A percentile compares a stretch with the other conserved stretches of the same genome.
Conservation (phyloP, 2,113 vertebrate species). For the Oryzias celebensis region DNA sequence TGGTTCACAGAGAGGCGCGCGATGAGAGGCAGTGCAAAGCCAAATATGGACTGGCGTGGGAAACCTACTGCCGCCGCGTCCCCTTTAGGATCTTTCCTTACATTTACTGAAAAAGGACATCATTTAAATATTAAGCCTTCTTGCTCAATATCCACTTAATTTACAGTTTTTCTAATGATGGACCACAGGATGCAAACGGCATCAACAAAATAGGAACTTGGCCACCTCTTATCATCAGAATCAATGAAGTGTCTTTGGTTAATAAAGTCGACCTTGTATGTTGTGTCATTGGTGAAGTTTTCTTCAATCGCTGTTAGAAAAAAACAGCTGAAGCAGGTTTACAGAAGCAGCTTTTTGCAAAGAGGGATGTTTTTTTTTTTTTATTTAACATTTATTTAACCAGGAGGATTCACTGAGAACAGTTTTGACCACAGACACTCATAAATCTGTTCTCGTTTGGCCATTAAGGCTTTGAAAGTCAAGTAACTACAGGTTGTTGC, state of each 20-base stretch:
- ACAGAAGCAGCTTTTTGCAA: neutral
- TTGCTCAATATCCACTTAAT: neutral
- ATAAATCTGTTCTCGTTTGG: too few relatives aligned
- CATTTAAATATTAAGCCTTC: neutral
- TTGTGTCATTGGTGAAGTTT: conserved; percentile 15
- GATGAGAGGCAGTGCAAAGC: conserved; percentile 85
- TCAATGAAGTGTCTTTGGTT: conserved; percentile 29
- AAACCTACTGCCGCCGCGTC: conserved; percentile 82
- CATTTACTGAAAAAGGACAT: conserved; percentile 77
- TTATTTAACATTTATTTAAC: too few relatives aligned
- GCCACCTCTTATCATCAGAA: neutral
- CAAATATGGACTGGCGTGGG: conserved; percentile 87
- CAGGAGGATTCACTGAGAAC: too few relatives aligned
- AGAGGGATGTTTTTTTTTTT: too few relatives aligned
- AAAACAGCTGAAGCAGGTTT: conserved; percentile 9
- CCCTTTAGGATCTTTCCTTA: conserved; percentile 90
- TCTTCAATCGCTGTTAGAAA: conserved; percentile 32
- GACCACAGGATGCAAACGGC: too few relatives aligned
- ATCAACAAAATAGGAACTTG: too few relatives aligned
- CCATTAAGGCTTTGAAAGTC: too few relatives aligned
- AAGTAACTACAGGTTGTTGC: too few relatives aligned
- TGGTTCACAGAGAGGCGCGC: conserved; percentile 85
- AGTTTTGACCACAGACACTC: too few relatives aligned
- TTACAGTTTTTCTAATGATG: neutral
- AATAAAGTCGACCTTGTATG: neutral